Percentiles rank a stretch among this genome's conserved stretches.
phyloP scores from a whole-genome alignment of 2,888 invertebrate species.

The Leptothorax acervorum region DNA sequence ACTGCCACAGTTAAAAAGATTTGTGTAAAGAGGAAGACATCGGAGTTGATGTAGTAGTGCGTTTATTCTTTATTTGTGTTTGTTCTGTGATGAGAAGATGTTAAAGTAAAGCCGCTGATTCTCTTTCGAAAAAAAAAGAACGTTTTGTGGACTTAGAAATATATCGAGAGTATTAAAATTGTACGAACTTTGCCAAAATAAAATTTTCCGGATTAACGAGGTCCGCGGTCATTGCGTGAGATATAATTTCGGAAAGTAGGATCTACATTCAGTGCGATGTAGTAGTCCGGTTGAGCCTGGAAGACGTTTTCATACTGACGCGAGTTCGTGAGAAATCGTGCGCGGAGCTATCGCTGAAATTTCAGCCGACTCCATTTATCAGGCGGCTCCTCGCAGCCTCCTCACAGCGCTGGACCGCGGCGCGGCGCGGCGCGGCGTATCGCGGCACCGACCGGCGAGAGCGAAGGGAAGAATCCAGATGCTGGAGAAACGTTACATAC shows the following conservation, averaged over 20 bases:
- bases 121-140: neutral
- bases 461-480: constrained; percentile 49
- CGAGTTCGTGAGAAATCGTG: constrained; percentile 70
- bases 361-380: constrained; percentile 78
- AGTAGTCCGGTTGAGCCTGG: constrained; percentile 46
- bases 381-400: constrained; percentile 70
- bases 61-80: neutral
- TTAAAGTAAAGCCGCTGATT: neutral
- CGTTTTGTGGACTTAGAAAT: neutral
- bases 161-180: neutral
- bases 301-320: constrained; percentile 62
- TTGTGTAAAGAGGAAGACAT: constrained; percentile 34
- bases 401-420: constrained; percentile 55
- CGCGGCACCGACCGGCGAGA: neutral
- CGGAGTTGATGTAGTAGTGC: neutral
- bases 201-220: neutral
- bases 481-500: constrained; percentile 67
- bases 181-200: neutral
- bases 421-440: neutral
- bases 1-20: constrained; percentile 32
- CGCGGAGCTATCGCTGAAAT: constrained; percentile 78
- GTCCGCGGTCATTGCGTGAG: no score
- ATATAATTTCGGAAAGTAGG: constrained; percentile 27
- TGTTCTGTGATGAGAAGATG: neutral
- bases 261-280: neutral